Evolutionary conservation across 2,113 vertebrate species (phyloP), one percentile per base, ranked within the genome.

Genomic region (Hippocampus barbouri): DNA sequence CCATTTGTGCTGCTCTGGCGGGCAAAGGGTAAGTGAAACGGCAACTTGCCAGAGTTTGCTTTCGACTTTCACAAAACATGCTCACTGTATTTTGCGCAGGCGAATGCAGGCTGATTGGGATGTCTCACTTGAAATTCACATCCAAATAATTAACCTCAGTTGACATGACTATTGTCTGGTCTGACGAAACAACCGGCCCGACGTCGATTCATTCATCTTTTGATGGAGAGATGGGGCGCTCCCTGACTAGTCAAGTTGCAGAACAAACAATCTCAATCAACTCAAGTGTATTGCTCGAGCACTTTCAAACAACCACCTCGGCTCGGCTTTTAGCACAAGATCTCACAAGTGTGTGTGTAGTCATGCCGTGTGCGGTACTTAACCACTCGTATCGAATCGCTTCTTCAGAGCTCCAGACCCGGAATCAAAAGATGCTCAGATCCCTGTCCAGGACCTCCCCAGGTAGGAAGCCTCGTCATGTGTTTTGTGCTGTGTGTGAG

Each of bases 1-100:
- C 97, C 0, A 94, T 99, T 73, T 98, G 96, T 77, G 89, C 92
- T 0, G 94, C 95, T 0, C 73, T 99, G 80, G 89, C 92, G 7
- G 96, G 95, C 80, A 99, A 95, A 90, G 97, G 97, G 97, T 98
- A 93, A 94, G 84, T 72, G 41, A 65, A 14, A n/a, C 1, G 43
- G 43, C 43, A 54, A 3, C 8, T 34, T 38, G 8, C 4, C 53
- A 8, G 2, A 20, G 1, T 10, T 47, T 27, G 49, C 6, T 51
- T 9, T 51, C 15, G 18, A 68, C 15, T 20, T 27, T 9, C 5
- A 41, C 15, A 65, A 8, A 25, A 47, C 9, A 47, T 66, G 14
- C 12, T 41, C 7, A 10, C 23, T 20, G 23, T 73, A 5, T 14
- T 25, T 23, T 14, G 56, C 23, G 27, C 7, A 5, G 12, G 23